Conservation (phyloP, 2,797 vertebrate species). For the Bradypodion ventrale region DNA sequence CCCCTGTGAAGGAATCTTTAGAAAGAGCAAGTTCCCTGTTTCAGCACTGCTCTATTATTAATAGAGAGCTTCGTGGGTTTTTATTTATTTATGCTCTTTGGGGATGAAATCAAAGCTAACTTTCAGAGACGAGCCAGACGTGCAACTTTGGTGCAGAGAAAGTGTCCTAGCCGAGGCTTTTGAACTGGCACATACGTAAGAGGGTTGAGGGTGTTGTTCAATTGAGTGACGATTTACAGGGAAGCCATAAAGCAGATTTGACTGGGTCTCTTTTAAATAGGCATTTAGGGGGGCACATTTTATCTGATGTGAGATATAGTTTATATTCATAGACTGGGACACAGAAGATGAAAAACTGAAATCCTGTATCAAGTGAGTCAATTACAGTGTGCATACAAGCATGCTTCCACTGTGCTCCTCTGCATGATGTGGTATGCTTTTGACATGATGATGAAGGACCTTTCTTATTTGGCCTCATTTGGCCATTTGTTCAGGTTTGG, state of each 20-base stretch:
- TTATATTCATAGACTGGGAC: neutral
- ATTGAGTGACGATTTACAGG: neutral
- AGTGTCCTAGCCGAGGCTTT: neutral
- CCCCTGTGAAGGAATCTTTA: neutral
- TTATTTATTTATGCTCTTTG: conserved; percentile 39
- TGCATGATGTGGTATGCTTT: neutral
- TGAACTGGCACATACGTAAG: neutral
- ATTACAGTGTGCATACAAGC: neutral
- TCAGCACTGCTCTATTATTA: conserved; percentile 22
- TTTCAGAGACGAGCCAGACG: neutral
- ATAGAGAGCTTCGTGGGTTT: conserved; percentile 9
- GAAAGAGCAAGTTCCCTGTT: neutral
- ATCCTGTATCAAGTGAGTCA: neutral
- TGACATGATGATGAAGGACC: neutral
- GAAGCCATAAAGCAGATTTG: neutral
- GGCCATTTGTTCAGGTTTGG: neutral
- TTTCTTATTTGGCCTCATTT: neutral
- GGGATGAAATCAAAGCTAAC: conserved; percentile 18
- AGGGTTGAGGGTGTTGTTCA: neutral
- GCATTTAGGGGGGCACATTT: neutral
- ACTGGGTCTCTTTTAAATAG: neutral
- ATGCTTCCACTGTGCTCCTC: neutral
- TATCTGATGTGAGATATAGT: neutral
- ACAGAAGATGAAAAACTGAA: neutral
- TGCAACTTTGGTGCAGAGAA: neutral